Percentiles rank a stretch among this genome's conserved stretches.
These are phyloP conservation scores for Anabacerthia variegaticeps DNA, from an alignment of 2,797 vertebrate species.

Conservation along the genomic window DNA sequence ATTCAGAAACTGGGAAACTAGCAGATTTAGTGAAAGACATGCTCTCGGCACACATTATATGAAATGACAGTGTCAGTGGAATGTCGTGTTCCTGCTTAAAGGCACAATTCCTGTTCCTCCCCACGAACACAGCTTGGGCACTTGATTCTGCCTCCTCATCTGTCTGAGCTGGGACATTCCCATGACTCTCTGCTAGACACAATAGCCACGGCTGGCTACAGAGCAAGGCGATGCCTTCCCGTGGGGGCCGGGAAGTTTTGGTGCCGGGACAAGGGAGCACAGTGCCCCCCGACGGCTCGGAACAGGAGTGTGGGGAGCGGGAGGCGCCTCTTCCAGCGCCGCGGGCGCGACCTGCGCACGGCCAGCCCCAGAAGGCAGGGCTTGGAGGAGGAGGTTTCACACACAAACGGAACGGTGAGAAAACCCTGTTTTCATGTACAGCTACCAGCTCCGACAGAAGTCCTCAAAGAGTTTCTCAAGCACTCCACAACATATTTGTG, in stretches of 20 bases:
- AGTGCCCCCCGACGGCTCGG: not conserved
- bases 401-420: fast-evolving
- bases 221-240: not conserved
- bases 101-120: not conserved
- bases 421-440: not conserved
- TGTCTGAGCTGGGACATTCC: not conserved
- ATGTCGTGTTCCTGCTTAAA: not conserved
- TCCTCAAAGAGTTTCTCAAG: not conserved
- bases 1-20: not conserved
- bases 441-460: not conserved
- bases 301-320: not conserved
- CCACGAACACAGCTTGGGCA: not conserved
- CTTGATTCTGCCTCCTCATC: not conserved
- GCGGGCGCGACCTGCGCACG: fast-evolving
- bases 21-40: not conserved
- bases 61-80: not conserved
- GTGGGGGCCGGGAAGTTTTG: not conserved
- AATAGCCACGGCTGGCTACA: fast-evolving
- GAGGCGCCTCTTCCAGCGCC: not conserved
- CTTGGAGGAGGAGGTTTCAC: not conserved
- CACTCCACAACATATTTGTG: not conserved
- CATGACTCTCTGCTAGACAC: not conserved
- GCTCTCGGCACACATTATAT: not conserved
- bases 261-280: not conserved
- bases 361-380: not conserved